These are phyloP conservation scores for Lordiphosa collinella DNA, from an alignment of 1,140 invertebrate genomes.

Conservation along the genomic window DNA sequence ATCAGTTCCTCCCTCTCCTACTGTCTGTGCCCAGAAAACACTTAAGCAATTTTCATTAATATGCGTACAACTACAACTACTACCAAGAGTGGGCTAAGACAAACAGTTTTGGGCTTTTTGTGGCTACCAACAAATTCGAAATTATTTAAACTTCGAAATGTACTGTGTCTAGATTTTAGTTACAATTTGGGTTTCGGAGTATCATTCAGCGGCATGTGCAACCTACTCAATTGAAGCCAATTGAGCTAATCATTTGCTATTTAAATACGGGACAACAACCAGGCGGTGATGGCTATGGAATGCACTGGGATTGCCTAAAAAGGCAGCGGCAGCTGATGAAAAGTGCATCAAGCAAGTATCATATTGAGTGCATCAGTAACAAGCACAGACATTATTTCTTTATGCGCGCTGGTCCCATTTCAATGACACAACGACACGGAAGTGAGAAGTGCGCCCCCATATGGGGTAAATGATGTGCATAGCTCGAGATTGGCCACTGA, in stretches of 20 bases:
- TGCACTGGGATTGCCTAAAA: slow-evolving; percentile 3
- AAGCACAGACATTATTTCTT: slow-evolving; percentile 4
- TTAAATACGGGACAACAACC: slow-evolving; percentile 62
- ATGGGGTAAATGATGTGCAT: background rate
- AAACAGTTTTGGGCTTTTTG: too few relatives aligned
- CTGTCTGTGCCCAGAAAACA: too few relatives aligned
- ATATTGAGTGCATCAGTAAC: too few relatives aligned
- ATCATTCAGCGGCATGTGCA: slow-evolving; percentile 40
- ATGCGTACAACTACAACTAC: too few relatives aligned
- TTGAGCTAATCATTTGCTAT: slow-evolving; percentile 73
- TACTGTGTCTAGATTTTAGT: too few relatives aligned
- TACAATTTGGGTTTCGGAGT: background rate
- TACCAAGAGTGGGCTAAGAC: too few relatives aligned
- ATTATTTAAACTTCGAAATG: too few relatives aligned
- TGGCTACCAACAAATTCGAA: too few relatives aligned
- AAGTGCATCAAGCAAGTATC: background rate
- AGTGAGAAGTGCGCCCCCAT: slow-evolving; percentile 30
- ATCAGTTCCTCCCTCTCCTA: too few relatives aligned
- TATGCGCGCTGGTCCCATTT: background rate
- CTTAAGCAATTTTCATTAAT: too few relatives aligned
- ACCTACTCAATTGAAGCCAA: slow-evolving; percentile 64
- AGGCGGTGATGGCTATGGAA: slow-evolving; percentile 7
- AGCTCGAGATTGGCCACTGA: background rate
- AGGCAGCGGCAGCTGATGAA: slow-evolving; percentile 4
- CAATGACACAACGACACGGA: slow-evolving; percentile 26